phyloP scores from a whole-genome alignment of 2,113 vertebrate species.

The Xerus inauris region DNA sequence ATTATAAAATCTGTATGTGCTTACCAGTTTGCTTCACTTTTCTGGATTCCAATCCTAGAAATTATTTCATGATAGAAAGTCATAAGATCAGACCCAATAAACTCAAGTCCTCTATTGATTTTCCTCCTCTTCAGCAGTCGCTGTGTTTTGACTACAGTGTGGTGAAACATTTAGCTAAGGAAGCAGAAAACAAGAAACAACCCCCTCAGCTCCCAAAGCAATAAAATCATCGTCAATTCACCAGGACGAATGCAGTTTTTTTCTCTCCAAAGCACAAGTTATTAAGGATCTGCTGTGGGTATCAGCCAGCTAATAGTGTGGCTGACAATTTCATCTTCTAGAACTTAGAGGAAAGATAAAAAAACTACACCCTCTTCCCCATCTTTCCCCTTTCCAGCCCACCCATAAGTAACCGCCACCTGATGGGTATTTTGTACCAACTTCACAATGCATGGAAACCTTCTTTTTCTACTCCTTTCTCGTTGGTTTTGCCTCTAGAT shows the following conservation, averaged over 20 bases:
- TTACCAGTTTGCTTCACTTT: background rate
- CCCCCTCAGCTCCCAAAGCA: slow-evolving; percentile 3
- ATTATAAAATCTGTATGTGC: background rate
- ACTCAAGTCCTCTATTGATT: slow-evolving; percentile 70
- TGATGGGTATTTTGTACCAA: background rate
- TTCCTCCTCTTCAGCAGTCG: background rate
- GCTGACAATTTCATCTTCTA: background rate
- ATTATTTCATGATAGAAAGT: slow-evolving; percentile 39
- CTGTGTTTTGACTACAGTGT: background rate
- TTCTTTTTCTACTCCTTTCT: background rate
- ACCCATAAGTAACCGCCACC: background rate
- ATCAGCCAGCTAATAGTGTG: background rate
- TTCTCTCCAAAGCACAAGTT: background rate
- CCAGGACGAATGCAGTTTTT: background rate
- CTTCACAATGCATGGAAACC: fast-evolving
- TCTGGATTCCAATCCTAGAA: slow-evolving; percentile 47
- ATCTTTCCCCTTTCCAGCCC: background rate
- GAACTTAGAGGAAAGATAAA: background rate
- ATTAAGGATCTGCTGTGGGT: background rate
- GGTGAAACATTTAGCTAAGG: slow-evolving; percentile 48
- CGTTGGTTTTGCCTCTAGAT: background rate
- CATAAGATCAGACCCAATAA: slow-evolving; percentile 57
- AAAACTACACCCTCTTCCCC: background rate
- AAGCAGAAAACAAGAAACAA: slow-evolving; percentile 53
- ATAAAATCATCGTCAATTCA: slow-evolving; percentile 44